These are phyloP conservation scores for Zoanthus solanderi DNA, from an alignment of 92 coral and sea anemone species.

Conservation along the genomic window DNA sequence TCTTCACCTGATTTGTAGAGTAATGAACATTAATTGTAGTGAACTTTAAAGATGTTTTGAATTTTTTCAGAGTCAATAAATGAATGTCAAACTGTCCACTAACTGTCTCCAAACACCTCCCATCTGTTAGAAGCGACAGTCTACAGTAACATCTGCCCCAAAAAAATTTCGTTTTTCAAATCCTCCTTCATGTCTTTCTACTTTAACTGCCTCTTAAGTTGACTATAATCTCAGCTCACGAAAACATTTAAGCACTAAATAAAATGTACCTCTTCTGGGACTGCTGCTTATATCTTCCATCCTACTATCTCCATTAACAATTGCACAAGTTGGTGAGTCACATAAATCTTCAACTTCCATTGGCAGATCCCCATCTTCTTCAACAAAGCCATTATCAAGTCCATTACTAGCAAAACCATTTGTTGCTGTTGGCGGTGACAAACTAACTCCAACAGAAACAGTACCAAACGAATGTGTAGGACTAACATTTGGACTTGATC, in stretches of 20 bases:
- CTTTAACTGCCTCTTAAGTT: too few relatives aligned
- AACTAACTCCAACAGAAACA: conserved; percentile 72
- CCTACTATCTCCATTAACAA: conserved; percentile 85
- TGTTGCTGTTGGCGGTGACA: conserved; percentile 71
- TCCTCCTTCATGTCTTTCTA: too few relatives aligned
- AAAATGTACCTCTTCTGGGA: conserved; percentile 82
- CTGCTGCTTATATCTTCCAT: conserved; percentile 77
- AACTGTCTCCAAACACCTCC: too few relatives aligned
- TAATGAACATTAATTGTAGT: too few relatives aligned
- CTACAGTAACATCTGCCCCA: too few relatives aligned
- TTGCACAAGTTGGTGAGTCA: conserved; percentile 69
- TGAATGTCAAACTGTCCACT: too few relatives aligned
- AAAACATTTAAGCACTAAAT: background rate
- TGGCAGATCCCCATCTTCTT: conserved; percentile 79
- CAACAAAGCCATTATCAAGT: conserved; percentile 90
- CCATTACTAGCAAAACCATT: conserved; percentile 95
- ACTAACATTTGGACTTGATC: conserved; percentile 96
- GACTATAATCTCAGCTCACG: background rate
- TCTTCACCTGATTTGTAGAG: too few relatives aligned
- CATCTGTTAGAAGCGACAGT: too few relatives aligned
- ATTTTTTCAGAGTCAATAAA: too few relatives aligned
- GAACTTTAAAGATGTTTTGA: too few relatives aligned
- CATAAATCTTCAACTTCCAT: conserved; percentile 96
- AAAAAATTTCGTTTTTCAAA: too few relatives aligned
- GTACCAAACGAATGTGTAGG: conserved; percentile 96